phyloP scores from a whole-genome alignment of 1,140 invertebrate genomes.

The Drosophila mauritiana region DNA sequence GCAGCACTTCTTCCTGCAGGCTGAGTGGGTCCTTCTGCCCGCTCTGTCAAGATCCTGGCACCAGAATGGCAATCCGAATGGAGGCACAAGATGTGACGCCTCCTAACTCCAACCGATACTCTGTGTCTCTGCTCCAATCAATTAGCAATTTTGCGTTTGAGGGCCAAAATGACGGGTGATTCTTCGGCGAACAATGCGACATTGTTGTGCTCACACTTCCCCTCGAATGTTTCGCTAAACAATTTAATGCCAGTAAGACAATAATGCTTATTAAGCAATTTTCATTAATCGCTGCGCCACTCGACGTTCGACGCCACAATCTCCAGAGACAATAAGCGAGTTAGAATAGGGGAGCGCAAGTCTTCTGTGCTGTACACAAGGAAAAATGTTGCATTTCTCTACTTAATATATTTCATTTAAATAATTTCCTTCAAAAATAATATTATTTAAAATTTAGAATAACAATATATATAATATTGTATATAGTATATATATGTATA shows the following conservation, averaged over 20 bases:
- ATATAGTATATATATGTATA: too few species aligned
- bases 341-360: background rate
- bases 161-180: slow-evolving; percentile 32
- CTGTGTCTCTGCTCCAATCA: slow-evolving; percentile 56
- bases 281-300: slow-evolving; percentile 77
- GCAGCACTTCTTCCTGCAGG: slow-evolving; percentile 47
- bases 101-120: slow-evolving; percentile 16
- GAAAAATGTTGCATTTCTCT: background rate
- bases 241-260: slow-evolving; percentile 80
- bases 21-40: slow-evolving; percentile 22
- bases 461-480: too few species aligned
- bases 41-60: slow-evolving; percentile 40
- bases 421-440: too few species aligned
- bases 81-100: background rate
- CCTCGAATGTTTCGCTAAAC: slow-evolving; percentile 63
- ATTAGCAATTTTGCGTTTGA: slow-evolving; percentile 53
- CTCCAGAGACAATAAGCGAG: slow-evolving; percentile 33
- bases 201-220: slow-evolving; percentile 41
- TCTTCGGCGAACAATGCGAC: slow-evolving; percentile 68
- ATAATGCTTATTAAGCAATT: slow-evolving; percentile 83
- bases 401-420: too few species aligned
- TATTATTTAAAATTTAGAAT: too few species aligned
- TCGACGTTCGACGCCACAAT: slow-evolving; percentile 72
- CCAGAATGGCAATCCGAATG: slow-evolving; percentile 5
- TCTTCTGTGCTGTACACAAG: slow-evolving; percentile 1